Conservation (phyloP, 2,888 invertebrate species). For the Chymomyza amoena region DNA sequence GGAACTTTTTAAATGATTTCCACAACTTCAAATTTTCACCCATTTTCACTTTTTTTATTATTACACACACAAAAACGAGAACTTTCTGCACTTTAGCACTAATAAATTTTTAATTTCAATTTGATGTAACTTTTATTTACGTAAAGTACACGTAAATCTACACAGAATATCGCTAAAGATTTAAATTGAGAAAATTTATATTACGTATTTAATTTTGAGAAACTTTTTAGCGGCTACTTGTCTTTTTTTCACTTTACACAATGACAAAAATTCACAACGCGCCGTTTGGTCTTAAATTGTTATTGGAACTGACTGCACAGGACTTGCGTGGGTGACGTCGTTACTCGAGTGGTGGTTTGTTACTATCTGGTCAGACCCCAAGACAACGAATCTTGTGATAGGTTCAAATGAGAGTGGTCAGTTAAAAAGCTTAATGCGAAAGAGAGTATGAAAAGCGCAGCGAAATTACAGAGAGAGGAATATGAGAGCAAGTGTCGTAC, state of each 20-base stretch:
- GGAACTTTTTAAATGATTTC: not conserved
- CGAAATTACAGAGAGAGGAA: not conserved
- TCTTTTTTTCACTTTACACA: not conserved
- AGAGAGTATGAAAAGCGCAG: not conserved
- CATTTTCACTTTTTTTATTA: not conserved
- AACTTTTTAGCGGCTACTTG: not conserved
- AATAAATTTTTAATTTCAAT: not conserved
- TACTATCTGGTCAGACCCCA: not conserved
- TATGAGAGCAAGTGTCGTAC: not conserved
- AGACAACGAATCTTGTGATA: not conserved
- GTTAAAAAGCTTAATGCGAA: not conserved
- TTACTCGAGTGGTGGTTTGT: not conserved
- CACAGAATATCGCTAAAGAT: not conserved
- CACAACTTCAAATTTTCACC: not conserved
- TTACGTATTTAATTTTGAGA: not conserved
- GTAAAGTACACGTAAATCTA: not conserved
- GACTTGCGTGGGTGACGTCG: not conserved
- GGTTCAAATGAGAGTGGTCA: not conserved
- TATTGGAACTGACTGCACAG: not conserved
- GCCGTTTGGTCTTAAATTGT: not conserved
- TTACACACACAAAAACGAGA: not conserved
- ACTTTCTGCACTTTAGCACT: not conserved
- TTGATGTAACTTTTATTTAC: not conserved
- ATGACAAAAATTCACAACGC: not conserved
- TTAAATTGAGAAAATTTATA: not conserved